Conservation (phyloP, 1,140 invertebrate genomes). For the Calephelis nemesis region DNA sequence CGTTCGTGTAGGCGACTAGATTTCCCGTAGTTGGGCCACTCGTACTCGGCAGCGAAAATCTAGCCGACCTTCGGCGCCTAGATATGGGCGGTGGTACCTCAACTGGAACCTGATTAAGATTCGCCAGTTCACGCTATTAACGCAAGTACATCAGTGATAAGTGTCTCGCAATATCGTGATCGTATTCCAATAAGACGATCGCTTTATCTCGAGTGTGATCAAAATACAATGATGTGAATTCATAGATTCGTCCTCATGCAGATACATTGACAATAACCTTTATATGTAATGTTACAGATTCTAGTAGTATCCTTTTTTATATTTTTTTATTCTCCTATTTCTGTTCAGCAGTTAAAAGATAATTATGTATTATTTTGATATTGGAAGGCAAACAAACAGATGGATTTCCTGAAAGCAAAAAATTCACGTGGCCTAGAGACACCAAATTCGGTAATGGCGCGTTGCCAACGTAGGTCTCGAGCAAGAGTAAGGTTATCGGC, state of each 20-base stretch:
- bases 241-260: background rate
- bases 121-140: constrained; percentile 22
- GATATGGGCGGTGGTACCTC: constrained; percentile 63
- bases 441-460: too few species aligned
- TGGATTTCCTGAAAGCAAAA: too few species aligned
- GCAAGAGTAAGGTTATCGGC: too few species aligned
- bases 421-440: too few species aligned
- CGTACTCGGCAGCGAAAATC: constrained; percentile 64
- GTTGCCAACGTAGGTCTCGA: too few species aligned
- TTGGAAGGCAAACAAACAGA: too few species aligned
- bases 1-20: constrained; percentile 64
- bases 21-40: constrained; percentile 59
- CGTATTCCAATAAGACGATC: background rate
- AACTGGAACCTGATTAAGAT: constrained; percentile 47
- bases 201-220: constrained; percentile 2
- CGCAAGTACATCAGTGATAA: constrained; percentile 21
- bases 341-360: too few species aligned
- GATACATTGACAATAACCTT: background rate
- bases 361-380: too few species aligned
- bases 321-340: too few species aligned
- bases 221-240: background rate
- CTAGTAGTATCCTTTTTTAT: too few species aligned
- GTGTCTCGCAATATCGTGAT: constrained; percentile 11
- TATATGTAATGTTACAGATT: background rate
- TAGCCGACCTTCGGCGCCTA: constrained; percentile 70